Conservation (phyloP, 2,797 vertebrate species). For the Falco rusticolus region DNA sequence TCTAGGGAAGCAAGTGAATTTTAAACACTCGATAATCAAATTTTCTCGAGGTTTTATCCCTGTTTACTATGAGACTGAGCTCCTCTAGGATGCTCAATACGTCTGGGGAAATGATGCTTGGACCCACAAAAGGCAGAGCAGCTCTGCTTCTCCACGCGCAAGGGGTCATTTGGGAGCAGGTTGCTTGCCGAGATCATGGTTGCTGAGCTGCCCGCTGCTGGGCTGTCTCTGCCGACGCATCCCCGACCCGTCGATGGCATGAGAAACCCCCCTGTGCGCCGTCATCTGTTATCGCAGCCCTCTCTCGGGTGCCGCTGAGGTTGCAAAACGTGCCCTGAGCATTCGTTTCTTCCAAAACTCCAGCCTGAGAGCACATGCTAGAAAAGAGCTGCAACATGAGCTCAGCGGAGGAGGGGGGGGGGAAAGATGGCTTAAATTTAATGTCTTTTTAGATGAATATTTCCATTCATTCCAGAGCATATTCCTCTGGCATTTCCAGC, state of each 20-base stretch:
- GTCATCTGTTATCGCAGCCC: background rate
- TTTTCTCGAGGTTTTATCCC: background rate
- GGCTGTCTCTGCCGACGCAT: background rate
- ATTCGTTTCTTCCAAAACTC: background rate
- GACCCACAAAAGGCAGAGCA: background rate
- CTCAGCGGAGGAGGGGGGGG: fast-evolving
- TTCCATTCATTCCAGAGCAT: slow-evolving; percentile 30
- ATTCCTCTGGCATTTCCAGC: slow-evolving; percentile 45
- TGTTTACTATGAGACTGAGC: background rate
- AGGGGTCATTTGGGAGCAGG: background rate
- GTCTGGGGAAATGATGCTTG: background rate
- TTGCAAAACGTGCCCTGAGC: background rate
- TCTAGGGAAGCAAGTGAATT: background rate
- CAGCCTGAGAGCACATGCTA: fast-evolving
- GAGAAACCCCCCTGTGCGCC: fast-evolving
- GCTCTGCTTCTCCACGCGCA: fast-evolving
- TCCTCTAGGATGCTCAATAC: background rate
- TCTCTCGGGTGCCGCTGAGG: background rate
- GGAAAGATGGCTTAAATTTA: background rate
- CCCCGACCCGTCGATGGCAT: fast-evolving
- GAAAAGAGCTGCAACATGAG: background rate
- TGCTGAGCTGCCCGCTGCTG: background rate
- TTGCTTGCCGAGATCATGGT: fast-evolving
- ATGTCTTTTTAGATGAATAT: background rate
- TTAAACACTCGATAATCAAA: background rate